Evolutionary conservation across 2,888 invertebrate species (phyloP), one percentile per base, ranked within the genome.

Genomic region (Molanna angustata): DNA sequence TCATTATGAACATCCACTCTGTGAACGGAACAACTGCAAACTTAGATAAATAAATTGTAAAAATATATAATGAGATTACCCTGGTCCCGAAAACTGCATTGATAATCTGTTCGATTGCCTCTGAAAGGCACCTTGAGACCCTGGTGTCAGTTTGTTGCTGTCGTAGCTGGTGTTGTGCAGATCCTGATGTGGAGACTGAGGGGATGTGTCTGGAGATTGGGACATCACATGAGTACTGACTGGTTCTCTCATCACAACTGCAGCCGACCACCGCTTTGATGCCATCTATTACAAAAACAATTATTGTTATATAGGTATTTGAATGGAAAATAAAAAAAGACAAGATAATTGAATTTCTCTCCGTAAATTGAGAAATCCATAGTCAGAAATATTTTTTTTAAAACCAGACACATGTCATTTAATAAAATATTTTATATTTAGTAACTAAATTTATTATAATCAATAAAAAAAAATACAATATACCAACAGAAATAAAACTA

Each of bases 71-170:
- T 7, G 11, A 27, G 58, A 78, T 66, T 74, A 86, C 76, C 87
- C 86, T 33, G 83, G 83, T 39, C 89, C 88, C n/a, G 89, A 80
- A 68, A 90, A 89, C 71, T 90, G 90, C 85, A 93, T 91, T 1
- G 92, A 93, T 35, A 92, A 76, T 16, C 93, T 76, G 65, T 86
- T 86, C 53, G 72, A 64, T 76, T 84, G 69, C 78, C 82, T 67
- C 60, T 79, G 77, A 65, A 80, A 80, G 62, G 72, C 69, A 22
- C 69, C 67, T 1, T 64, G 67, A 11, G 42, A 19, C 11, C 27
- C 42, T 21, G 57, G 55, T 31, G 42, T 42, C 14, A 60, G 52
- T 39, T 56, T 58, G 20, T 54, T 54, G 16, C 40, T 50, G 18
- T 53, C 61, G 19, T 54, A 56, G 35, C 46, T 53, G 22, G 40